Conservation (phyloP, 1,140 invertebrate genomes). For the Drosophila mayri region DNA sequence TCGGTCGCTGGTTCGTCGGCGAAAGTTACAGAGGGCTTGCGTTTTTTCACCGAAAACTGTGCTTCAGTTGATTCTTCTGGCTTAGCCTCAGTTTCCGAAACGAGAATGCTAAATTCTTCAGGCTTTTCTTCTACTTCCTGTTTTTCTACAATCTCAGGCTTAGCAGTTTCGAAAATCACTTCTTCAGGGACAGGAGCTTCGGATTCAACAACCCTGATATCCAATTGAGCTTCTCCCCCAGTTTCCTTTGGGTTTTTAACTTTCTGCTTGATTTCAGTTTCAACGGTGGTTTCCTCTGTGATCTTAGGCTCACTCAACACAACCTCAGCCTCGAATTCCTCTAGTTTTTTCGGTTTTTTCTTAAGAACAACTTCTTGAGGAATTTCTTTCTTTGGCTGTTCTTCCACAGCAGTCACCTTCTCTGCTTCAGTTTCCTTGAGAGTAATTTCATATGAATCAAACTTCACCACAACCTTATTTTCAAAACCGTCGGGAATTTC, state of each 20-base stretch:
- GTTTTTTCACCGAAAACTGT: constrained; percentile 63
- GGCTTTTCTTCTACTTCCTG: constrained; percentile 47
- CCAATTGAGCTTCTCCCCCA: constrained; percentile 69
- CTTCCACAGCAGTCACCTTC: constrained; percentile 32
- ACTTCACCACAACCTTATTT: constrained; percentile 67
- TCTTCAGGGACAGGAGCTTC: constrained; percentile 51
- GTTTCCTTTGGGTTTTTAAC: constrained; percentile 85
- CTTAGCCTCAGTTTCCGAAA: constrained; percentile 35
- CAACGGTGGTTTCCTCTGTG: constrained; percentile 76
- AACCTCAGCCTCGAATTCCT: constrained; percentile 61
- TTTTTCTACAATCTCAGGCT: constrained; percentile 29
- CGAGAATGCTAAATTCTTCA: constrained; percentile 35
- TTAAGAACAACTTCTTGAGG: constrained; percentile 64
- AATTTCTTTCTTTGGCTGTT: constrained; percentile 54
- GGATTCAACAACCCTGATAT: constrained; percentile 69
- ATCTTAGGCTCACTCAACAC: constrained; percentile 67
- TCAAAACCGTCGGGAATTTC: constrained; percentile 38
- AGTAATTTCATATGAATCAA: constrained; percentile 69
- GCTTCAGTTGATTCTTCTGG: constrained; percentile 53
- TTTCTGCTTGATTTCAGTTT: constrained; percentile 68
- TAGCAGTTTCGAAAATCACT: constrained; percentile 21
- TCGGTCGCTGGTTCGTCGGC: constrained; percentile 74
- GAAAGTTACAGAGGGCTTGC: constrained; percentile 51
- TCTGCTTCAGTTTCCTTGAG: constrained; percentile 63
- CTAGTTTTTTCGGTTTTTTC: constrained; percentile 64